phyloP scores from a whole-genome alignment of 2,797 vertebrate genomes.

The Borostomias antarcticus region DNA sequence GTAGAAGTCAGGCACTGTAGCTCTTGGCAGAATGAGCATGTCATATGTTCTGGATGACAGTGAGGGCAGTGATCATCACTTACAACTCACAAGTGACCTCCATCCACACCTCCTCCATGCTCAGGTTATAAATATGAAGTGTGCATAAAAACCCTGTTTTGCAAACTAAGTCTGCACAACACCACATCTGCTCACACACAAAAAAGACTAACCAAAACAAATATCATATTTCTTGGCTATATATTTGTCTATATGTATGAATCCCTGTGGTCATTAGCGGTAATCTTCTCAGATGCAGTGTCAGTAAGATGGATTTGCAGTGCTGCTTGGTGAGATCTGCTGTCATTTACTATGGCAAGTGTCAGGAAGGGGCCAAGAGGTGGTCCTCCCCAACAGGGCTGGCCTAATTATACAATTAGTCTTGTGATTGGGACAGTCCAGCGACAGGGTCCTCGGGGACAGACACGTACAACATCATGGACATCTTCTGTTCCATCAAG shows the following conservation, averaged over 20 bases:
- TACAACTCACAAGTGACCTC: not conserved
- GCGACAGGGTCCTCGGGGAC: constrained; percentile 76
- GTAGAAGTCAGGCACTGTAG: not conserved
- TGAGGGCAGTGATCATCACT: not conserved
- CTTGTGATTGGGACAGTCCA: constrained; percentile 77
- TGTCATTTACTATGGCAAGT: constrained; percentile 78
- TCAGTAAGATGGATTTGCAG: constrained; percentile 75
- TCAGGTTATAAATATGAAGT: not conserved
- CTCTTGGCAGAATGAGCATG: not conserved
- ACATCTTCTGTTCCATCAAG: constrained; percentile 72
- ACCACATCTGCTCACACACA: too few species aligned
- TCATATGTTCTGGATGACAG: not conserved
- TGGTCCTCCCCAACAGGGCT: constrained; percentile 72
- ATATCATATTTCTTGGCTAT: not conserved
- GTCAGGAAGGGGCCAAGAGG: constrained; percentile 77
- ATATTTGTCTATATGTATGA: constrained; percentile 8
- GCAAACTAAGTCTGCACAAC: too few species aligned
- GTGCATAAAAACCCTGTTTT: not conserved
- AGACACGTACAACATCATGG: constrained; percentile 67
- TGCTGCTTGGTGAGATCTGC: constrained; percentile 72
- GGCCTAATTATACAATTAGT: constrained; percentile 84
- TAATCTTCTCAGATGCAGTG: constrained; percentile 58
- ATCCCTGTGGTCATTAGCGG: constrained; percentile 38
- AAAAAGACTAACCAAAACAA: too few species aligned
- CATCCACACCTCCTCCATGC: not conserved